Evolutionary conservation across 2,113 vertebrate genomes (phyloP).

Genomic region (Empidonax traillii): DNA sequence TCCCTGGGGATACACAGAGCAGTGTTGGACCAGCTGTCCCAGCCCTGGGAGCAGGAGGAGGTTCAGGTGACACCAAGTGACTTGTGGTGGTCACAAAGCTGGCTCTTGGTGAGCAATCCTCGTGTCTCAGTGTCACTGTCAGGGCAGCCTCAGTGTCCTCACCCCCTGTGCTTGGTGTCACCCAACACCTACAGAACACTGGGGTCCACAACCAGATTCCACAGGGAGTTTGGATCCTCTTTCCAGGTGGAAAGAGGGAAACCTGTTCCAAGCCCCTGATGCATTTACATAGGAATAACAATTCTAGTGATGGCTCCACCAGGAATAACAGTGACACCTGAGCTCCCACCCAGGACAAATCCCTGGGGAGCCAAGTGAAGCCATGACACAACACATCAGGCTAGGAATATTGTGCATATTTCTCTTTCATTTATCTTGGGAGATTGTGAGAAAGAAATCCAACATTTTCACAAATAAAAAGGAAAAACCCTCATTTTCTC

Average conservation of each 20-base stretch:
- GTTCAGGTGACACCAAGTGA: neutral
- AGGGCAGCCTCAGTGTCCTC: neutral
- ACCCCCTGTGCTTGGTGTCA: neutral
- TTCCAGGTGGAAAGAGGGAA: neutral
- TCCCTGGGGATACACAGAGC: neutral
- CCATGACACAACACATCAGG: neutral
- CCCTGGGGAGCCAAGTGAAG: neutral
- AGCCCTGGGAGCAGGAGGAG: neutral
- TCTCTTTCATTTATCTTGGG: neutral
- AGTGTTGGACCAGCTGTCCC: neutral
- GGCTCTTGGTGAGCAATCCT: rapidly evolving
- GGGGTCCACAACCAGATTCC: neutral
- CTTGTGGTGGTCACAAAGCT: too few relatives aligned
- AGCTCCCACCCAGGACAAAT: neutral
- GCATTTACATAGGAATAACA: neutral
- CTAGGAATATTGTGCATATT: neutral
- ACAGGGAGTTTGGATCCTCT: neutral
- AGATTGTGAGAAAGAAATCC: neutral
- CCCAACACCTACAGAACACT: neutral
- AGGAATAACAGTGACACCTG: neutral
- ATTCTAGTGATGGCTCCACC: neutral
- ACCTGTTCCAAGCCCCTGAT: neutral
- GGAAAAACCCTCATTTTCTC: neutral
- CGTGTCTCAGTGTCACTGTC: rapidly evolving
- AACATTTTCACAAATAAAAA: neutral